phyloP scores from a whole-genome alignment of 2,113 vertebrate species.

The Oncorhynchus keta region DNA sequence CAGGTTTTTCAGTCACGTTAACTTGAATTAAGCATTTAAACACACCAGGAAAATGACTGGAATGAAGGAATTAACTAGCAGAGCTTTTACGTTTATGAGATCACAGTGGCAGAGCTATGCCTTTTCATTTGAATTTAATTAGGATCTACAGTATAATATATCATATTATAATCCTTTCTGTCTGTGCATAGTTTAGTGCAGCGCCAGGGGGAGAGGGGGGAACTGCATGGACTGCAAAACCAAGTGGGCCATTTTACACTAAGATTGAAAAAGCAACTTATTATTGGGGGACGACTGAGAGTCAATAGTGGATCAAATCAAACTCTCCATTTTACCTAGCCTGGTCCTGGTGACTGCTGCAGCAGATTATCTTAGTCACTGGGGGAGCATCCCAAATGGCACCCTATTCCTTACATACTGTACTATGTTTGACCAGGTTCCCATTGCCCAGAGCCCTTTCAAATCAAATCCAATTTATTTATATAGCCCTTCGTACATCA shows the following conservation, averaged over 20 bases:
- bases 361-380: constrained; percentile 38
- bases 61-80: constrained; percentile 8
- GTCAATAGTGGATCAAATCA: constrained; percentile 52
- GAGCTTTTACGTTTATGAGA: constrained; percentile 4
- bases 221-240: constrained; percentile 26
- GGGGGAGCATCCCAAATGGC: neutral
- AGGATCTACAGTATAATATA: neutral
- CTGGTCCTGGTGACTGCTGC: constrained; percentile 33
- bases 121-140: constrained; percentile 9
- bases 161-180: neutral
- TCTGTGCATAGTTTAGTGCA: neutral
- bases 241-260: constrained; percentile 28
- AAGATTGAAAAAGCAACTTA: constrained; percentile 13
- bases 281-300: constrained; percentile 36
- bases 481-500: too few species aligned
- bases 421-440: too few species aligned
- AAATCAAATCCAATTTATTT: too few species aligned
- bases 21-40: constrained; percentile 13
- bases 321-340: constrained; percentile 30
- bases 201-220: neutral
- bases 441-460: too few species aligned
- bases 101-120: neutral
- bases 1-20: constrained; percentile 2
- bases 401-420: too few species aligned
- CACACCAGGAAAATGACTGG: constrained; percentile 8